phyloP scores from a whole-genome alignment of 2,797 vertebrate genomes.

The Nasua narica region DNA sequence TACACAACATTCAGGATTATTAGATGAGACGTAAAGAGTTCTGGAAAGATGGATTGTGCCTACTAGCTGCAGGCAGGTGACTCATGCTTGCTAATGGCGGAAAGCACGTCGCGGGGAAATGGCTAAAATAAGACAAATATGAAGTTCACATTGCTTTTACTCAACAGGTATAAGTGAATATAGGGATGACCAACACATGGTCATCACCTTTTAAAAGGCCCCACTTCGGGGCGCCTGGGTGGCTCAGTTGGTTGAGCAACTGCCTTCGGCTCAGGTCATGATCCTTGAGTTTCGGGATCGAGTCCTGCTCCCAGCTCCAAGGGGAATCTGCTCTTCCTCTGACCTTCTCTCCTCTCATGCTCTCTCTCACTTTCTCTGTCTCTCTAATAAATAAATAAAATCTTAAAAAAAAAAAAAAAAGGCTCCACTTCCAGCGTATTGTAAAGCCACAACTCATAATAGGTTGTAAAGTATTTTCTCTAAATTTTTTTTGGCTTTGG shows the following conservation, averaged over 20 bases:
- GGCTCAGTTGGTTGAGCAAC: too few species aligned
- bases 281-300: too few species aligned
- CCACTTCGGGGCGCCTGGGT: too few species aligned
- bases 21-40: conserved; percentile 57
- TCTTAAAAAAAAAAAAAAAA: conserved; percentile 52
- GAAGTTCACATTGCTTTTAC: conserved; percentile 27
- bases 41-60: not conserved
- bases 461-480: not conserved
- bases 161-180: not conserved
- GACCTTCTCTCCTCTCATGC: too few species aligned
- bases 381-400: too few species aligned
- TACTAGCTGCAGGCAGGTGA: not conserved
- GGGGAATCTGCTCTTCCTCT: too few species aligned
- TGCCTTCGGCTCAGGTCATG: too few species aligned
- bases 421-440: not conserved
- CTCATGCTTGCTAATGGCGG: not conserved
- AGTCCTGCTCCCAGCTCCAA: too few species aligned
- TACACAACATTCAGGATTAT: conserved; percentile 7
- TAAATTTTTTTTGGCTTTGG: not conserved
- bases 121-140: not conserved
- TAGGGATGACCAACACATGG: not conserved
- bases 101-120: not conserved
- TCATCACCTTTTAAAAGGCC: not conserved
- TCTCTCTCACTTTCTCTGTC: too few species aligned
- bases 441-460: not conserved